Evolutionary conservation across 23 tunicate species (phyloP), one percentile per base, ranked within the genome.

Genomic region (Ascidia mentula): DNA sequence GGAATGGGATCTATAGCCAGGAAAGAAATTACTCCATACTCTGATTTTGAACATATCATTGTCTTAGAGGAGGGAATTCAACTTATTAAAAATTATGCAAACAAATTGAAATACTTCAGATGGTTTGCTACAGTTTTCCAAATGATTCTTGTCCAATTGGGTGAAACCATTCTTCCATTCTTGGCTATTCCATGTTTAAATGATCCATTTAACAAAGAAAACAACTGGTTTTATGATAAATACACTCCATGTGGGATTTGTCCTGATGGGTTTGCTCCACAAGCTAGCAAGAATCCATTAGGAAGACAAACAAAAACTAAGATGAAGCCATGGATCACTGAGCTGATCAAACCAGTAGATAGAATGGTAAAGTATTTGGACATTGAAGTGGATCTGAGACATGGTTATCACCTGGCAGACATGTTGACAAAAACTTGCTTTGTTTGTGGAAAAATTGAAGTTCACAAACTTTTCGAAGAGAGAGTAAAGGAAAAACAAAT

Each of bases 201-300:
- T 30, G 30, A 70, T 9, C 74, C 37, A 9, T 70, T 7, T 3
- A 33, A 33, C 7, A 33, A 5, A 9, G 13, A 30, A 32, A n/a
- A 72, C 60, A 73, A 46, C 40, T 74, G 85, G 80, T 86, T 79
- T 72, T 53, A 13, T 73, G 90, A 86, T 71, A 38, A 5, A 33
- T 37, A 72, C 40, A 86, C 90, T 33, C 85, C 81, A 7, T 32
- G 59, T 40, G 90, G 90, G 4, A 38, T 86, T 6, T 79, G 79
- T 39, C 81, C 42, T 59, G 90, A 86, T 73, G 90, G 90, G 18
- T 69, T 79, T 77, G 70, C 59, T 37, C 90, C 90, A 32, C 85
- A 80, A 28, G 84, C 90, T 0, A 71, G 84, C 36, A 86, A 53
- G 38, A 53, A 38, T 40, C 90, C 90, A 53, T 75, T 86, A 7